A percentile compares a stretch with the other conserved stretches of the same genome.
These are phyloP conservation scores for Sylvia atricapilla DNA, from an alignment of 2,113 vertebrate genomes.

Conservation along the genomic window DNA sequence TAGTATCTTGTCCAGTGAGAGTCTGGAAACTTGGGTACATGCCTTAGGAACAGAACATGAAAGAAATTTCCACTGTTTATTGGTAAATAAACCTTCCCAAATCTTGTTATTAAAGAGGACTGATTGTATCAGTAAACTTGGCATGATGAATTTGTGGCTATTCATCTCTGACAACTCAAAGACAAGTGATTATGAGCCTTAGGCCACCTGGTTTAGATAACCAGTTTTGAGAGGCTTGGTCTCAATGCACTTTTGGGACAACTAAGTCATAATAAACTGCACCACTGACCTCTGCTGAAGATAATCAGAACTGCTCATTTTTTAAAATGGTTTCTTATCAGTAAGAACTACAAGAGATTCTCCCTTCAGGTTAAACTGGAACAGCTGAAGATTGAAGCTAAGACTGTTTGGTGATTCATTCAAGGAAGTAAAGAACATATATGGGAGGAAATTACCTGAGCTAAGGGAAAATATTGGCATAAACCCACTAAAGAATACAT, in stretches of 20 bases:
- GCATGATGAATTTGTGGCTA: neutral
- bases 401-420: neutral
- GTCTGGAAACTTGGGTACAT: neutral
- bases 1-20: neutral
- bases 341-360: neutral
- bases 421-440: neutral
- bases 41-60: neutral
- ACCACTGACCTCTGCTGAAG: conserved; percentile 44
- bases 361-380: neutral
- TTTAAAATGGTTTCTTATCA: neutral
- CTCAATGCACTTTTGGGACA: neutral
- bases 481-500: neutral
- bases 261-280: neutral
- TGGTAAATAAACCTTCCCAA: neutral
- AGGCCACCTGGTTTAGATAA: neutral
- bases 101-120: neutral
- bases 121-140: neutral
- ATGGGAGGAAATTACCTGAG: neutral
- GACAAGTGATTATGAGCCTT: neutral
- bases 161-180: neutral
- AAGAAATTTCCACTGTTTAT: neutral
- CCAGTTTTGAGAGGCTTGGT: neutral
- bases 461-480: neutral
- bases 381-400: neutral
- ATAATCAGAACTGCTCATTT: neutral